Percentiles rank a stretch among this genome's conserved stretches.
phyloP scores from a whole-genome alignment of 2,113 vertebrate species.

The Callipepla squamata region DNA sequence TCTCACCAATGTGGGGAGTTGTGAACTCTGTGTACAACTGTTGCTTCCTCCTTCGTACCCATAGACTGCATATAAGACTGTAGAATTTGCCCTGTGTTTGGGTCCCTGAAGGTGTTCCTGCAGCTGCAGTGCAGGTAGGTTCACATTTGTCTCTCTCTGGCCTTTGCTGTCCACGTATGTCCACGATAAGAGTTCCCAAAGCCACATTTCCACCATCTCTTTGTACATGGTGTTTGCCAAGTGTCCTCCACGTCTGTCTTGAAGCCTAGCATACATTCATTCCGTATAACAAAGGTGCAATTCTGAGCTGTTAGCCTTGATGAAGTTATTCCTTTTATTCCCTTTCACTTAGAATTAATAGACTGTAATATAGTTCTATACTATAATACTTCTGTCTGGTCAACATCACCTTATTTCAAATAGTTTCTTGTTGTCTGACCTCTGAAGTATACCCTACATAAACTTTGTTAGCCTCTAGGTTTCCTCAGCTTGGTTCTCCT shows the following conservation, averaged over 20 bases:
- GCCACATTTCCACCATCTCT: not conserved
- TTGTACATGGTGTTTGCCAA: not conserved
- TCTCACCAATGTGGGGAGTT: rapidly evolving
- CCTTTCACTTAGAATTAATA: not conserved
- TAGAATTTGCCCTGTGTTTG: not conserved
- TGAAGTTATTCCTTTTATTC: not conserved
- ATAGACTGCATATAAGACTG: rapidly evolving
- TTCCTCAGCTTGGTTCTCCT: not conserved
- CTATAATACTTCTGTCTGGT: not conserved
- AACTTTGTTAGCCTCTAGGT: not conserved
- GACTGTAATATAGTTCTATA: not conserved
- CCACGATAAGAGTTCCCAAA: not conserved
- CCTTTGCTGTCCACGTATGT: rapidly evolving
- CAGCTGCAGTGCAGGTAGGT: not conserved
- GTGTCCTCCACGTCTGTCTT: not conserved
- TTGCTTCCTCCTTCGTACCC: not conserved
- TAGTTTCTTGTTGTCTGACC: not conserved
- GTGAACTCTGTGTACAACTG: not conserved
- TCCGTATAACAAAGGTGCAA: rapidly evolving
- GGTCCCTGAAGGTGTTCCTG: not conserved
- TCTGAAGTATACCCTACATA: not conserved
- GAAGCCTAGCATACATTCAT: rapidly evolving
- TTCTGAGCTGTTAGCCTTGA: not conserved
- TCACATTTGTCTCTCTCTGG: not conserved
- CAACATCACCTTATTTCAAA: not conserved